These are phyloP conservation scores for Mythimna impura DNA, from an alignment of 2,888 invertebrate genomes.

Conservation along the genomic window DNA sequence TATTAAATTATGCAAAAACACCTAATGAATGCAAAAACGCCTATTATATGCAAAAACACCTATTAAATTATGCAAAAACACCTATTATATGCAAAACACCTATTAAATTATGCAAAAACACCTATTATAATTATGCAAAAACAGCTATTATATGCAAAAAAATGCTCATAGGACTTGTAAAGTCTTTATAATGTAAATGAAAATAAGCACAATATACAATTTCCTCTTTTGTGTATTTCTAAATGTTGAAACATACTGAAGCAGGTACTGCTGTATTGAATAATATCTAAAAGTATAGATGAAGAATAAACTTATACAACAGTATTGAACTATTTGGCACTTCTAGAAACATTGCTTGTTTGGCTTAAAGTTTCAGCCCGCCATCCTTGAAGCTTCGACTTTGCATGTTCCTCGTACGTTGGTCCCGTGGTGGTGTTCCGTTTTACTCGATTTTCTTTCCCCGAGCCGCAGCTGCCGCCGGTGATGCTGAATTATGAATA, in stretches of 20 bases:
- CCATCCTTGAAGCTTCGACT: conserved; percentile 28
- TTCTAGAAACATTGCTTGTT: not conserved
- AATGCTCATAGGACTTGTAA: too few species aligned
- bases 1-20: too few species aligned
- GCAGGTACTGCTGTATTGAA: not conserved
- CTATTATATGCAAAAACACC: too few species aligned
- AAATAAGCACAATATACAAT: not conserved
- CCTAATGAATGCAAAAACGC: too few species aligned
- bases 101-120: too few species aligned
- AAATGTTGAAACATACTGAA: not conserved
- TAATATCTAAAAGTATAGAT: not conserved
- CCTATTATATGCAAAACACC: too few species aligned
- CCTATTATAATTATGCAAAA: too few species aligned
- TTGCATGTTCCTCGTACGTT: not conserved
- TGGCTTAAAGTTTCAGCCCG: conserved; percentile 4
- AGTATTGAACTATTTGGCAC: not conserved
- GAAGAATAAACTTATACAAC: too few species aligned
- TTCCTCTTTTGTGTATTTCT: not conserved
- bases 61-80: too few species aligned
- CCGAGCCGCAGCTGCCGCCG: conserved; percentile 38
- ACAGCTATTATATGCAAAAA: too few species aligned
- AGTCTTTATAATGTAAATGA: not conserved
- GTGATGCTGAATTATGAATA: conserved; percentile 52
- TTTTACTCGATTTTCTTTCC: conserved; percentile 52
- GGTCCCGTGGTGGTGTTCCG: conserved; percentile 1